Percentiles rank a stretch among this genome's conserved stretches.
Evolutionary conservation across 2,113 vertebrate species (phyloP).

Genomic region (Tenebrosternarchus preto): DNA sequence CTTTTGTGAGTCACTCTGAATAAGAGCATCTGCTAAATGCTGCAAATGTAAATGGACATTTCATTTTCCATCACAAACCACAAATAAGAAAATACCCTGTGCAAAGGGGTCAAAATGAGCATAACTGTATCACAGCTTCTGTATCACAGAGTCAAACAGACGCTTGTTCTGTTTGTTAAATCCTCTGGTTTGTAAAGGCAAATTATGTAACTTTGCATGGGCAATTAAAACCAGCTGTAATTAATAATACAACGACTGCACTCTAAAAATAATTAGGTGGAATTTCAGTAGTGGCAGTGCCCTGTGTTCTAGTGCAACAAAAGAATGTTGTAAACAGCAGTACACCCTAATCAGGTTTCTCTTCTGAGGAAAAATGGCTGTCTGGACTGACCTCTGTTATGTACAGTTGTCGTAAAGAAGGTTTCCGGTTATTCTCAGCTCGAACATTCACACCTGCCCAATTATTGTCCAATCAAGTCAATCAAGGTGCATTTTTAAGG

Average conservation of each 20-base stretch:
- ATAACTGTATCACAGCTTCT: background rate
- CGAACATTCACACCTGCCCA: background rate
- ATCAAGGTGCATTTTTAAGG: background rate
- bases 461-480: background rate
- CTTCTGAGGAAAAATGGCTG: background rate
- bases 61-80: conserved; percentile 16
- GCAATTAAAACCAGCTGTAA: background rate
- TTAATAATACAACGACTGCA: background rate
- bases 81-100: conserved; percentile 10
- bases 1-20: no score
- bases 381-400: background rate
- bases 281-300: background rate
- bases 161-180: no score
- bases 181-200: no score
- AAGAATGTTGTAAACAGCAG: background rate
- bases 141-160: no score
- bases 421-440: no score
- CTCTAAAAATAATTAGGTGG: background rate
- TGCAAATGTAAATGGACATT: no score
- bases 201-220: background rate
- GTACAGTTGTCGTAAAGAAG: no score
- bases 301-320: background rate
- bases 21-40: no score
- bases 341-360: background rate
- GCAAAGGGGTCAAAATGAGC: background rate